Percentiles rank a stretch among this genome's conserved stretches.
phyloP scores from a whole-genome alignment of 2,888 invertebrate species.

The Oxystoma pomonae region DNA sequence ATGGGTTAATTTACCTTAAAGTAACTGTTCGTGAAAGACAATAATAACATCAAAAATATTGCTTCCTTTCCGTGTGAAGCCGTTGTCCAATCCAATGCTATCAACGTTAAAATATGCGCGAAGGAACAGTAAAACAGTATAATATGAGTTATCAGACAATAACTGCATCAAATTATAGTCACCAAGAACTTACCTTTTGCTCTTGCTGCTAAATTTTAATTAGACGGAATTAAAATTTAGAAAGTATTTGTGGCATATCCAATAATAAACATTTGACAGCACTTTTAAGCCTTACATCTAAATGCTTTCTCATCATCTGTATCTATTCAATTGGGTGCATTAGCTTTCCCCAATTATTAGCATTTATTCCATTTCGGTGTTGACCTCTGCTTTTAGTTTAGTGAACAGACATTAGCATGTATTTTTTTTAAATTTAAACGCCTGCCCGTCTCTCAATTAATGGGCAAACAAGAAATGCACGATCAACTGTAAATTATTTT shows the following conservation, averaged over 20 bases:
- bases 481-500: background rate
- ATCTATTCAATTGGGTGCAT: background rate
- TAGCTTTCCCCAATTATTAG: background rate
- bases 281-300: background rate
- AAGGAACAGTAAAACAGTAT: too few relatives aligned
- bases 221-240: too few relatives aligned
- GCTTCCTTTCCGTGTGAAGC: slow-evolving; percentile 19
- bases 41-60: slow-evolving; percentile 17
- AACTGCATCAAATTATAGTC: too few relatives aligned
- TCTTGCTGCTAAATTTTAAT: too few relatives aligned
- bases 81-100: background rate
- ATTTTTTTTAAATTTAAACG: too few relatives aligned
- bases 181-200: too few relatives aligned
- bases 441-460: background rate
- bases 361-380: background rate
- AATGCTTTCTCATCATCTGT: background rate
- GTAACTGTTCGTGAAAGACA: slow-evolving; percentile 16
- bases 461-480: background rate
- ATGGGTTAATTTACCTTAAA: slow-evolving; percentile 18
- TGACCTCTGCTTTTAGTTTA: background rate
- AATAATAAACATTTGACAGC: background rate
- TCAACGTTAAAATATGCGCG: background rate
- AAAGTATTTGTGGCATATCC: too few relatives aligned
- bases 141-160: too few relatives aligned
- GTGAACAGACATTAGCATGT: too few relatives aligned